These are phyloP conservation scores for Acleris holmiana DNA, from an alignment of 2,888 invertebrate species.

Conservation along the genomic window DNA sequence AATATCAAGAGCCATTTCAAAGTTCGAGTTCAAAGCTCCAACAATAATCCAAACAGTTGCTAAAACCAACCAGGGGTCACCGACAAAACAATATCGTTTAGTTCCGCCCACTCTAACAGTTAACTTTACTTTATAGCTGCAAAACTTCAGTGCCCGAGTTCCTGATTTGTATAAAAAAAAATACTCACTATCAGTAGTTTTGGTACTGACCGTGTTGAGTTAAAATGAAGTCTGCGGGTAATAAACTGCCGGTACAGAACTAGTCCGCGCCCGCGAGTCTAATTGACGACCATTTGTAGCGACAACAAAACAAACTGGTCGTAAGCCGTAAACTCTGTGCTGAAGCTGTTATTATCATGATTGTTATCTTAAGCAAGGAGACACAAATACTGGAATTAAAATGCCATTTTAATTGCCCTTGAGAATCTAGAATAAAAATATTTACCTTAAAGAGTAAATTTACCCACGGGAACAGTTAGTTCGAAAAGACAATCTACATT, in stretches of 20 bases:
- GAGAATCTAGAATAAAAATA: not conserved
- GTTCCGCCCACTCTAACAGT: conserved; percentile 33
- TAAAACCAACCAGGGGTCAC: conserved; percentile 18
- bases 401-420: not conserved
- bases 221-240: conserved; percentile 28
- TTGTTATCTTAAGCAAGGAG: not conserved
- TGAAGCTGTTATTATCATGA: conserved; percentile 6
- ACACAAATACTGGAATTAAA: not conserved
- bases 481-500: no score
- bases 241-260: conserved; percentile 60
- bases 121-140: conserved; percentile 24
- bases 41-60: conserved; percentile 13
- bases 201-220: not conserved
- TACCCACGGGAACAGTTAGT: no score
- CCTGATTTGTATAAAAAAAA: no score
- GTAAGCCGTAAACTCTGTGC: not conserved
- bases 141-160: no score
- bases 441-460: no score
- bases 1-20: no score
- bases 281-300: conserved; percentile 65
- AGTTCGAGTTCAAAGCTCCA: conserved; percentile 6
- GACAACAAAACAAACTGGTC: conserved; percentile 62
- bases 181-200: no score
- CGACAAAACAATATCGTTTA: conserved; percentile 34
- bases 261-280: conserved; percentile 74